phyloP scores from a whole-genome alignment of 2,888 invertebrate genomes.

The Aplocera efformata region DNA sequence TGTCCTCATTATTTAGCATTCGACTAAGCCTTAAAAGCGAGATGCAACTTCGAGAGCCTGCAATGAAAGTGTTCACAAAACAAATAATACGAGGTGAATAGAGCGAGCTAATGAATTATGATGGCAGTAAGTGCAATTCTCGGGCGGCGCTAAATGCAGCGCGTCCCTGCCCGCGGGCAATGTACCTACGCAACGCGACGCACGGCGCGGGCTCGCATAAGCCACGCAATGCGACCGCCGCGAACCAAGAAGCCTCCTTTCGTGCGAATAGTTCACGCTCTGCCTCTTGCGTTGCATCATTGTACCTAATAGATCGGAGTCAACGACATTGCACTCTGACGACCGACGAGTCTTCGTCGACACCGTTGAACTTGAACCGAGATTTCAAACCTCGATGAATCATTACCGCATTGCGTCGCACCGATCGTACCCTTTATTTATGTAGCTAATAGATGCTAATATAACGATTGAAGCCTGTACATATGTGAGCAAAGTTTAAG shows the following conservation, averaged over 20 bases:
- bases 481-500: conserved; percentile 35
- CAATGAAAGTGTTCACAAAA: conserved; percentile 61
- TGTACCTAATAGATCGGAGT: conserved; percentile 52
- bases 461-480: conserved; percentile 29
- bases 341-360: conserved; percentile 55
- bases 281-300: conserved; percentile 61
- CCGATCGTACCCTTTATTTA: conserved; percentile 6
- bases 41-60: conserved; percentile 51
- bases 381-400: conserved; percentile 34
- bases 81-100: conserved; percentile 66
- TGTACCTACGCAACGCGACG: conserved; percentile 35
- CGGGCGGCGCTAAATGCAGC: conserved; percentile 41
- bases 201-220: conserved; percentile 19
- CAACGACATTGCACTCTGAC: conserved; percentile 56
- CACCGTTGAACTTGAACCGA: conserved; percentile 51
- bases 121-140: conserved; percentile 48
- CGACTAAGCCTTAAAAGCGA: conserved; percentile 21
- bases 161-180: conserved; percentile 39
- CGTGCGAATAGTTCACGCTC: conserved; percentile 65
- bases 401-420: conserved; percentile 35
- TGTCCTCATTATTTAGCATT: conserved; percentile 53
- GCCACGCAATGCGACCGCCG: conserved; percentile 22
- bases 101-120: conserved; percentile 74
- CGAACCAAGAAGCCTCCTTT: conserved; percentile 40
- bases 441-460: conserved; percentile 27